Percentiles rank a stretch among this genome's conserved stretches.
phyloP scores from a whole-genome alignment of 1,140 invertebrate species.

The Leptoteleia sp. region DNA sequence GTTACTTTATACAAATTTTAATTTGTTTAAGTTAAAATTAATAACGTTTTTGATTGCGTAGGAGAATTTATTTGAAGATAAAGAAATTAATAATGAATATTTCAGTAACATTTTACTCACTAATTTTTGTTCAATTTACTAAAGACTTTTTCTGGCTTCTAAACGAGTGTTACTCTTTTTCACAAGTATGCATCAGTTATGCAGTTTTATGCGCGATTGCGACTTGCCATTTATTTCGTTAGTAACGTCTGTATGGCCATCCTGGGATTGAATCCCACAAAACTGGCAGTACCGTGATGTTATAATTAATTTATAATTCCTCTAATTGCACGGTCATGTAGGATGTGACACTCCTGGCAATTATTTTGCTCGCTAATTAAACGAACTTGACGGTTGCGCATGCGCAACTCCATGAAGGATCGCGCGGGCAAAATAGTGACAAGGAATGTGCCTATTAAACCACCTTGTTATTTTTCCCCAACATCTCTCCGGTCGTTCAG shows the following conservation, averaged over 20 bases:
- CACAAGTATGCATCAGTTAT: conserved; percentile 1
- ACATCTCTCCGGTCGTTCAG: background rate
- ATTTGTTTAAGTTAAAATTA: conserved; percentile 19
- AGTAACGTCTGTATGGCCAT: conserved; percentile 50
- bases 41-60: too few species aligned
- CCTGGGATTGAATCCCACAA: conserved; percentile 74
- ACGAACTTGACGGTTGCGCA: conserved; percentile 56
- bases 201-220: conserved; percentile 6
- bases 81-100: too few species aligned
- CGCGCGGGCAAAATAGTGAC: conserved; percentile 11
- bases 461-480: conserved; percentile 5
- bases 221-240: conserved; percentile 70
- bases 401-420: background rate
- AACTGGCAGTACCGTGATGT: conserved; percentile 55
- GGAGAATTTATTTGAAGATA: too few species aligned
- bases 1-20: conserved; percentile 7
- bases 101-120: too few species aligned
- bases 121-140: background rate
- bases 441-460: conserved; percentile 28
- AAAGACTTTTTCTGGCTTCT: background rate
- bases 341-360: conserved; percentile 68
- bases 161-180: conserved; percentile 5
- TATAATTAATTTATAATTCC: conserved; percentile 78
- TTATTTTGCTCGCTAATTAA: conserved; percentile 77
- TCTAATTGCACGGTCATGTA: conserved; percentile 72